Base-by-base conservation (phyloP, 2,888 invertebrate species). In the Toxonevra muliebris region DNA sequence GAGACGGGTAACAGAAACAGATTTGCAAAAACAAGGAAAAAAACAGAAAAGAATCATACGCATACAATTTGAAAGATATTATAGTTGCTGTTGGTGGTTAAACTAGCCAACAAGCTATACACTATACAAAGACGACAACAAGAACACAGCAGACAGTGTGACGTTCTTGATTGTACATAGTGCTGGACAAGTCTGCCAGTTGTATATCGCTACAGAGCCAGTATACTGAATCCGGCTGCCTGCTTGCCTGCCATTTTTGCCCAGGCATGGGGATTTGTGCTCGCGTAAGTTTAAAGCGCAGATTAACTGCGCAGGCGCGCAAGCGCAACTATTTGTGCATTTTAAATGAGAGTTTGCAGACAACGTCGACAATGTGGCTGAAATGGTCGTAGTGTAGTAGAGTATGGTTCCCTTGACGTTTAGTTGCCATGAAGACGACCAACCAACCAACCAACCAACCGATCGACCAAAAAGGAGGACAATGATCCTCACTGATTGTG, bases 321-420 rank as follows among this genome's bases (percentile, higher is more conserved):
- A 76, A 76, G 76, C 79, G 75, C 79, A 80, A 77, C 80, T 78
- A 80, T 79, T 80, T 79, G 76, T 70, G 77, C 80, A 80, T 79
- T 80, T 79, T 76, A 79, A 79, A 79, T 79, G 79, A 80, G 75
- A 73, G 74, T 30, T 30, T 30, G 75, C 69, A 74, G 48, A 69
- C 42, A 48, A 48, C 15, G 50, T 4, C 15, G 15, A 13, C 50
- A 48, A 3, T 45, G 52, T 41, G 60, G n/a, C 13, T 54, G 50
- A 48, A 48, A 48, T 13, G 13, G 30, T 30, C 3, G 30, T 30
- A 30, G 30, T 30, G 30, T 15, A 3, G 50, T n/a, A 8, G 50
- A 48, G 15, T 48, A 7, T 48, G 30, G 30, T 30, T 30, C 30
- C 30, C 30, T 30, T 30, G 30, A 30, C 30, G 30, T 30, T 30